These are phyloP conservation scores for human (Homo sapiens) DNA, from an alignment of 2,113 vertebrate species.

Conservation along the genomic window DNA sequence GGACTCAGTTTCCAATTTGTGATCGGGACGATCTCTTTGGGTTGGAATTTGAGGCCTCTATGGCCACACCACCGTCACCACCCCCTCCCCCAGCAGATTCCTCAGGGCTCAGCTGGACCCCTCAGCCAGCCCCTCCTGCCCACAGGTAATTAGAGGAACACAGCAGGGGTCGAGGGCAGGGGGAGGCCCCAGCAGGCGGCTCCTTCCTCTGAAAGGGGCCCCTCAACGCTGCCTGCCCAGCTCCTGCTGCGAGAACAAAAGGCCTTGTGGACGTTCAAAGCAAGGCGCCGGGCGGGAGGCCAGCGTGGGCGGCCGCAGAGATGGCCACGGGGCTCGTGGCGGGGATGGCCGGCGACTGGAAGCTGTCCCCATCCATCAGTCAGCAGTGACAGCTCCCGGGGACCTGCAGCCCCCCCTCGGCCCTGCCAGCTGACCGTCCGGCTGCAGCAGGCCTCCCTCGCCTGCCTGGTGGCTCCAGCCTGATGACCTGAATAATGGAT, in stretches of 20 bases:
- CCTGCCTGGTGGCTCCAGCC: constrained; percentile 77
- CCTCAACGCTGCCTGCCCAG: constrained; percentile 10
- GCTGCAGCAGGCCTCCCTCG: constrained; percentile 81
- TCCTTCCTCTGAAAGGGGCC: constrained; percentile 64
- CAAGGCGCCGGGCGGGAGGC: constrained; percentile 77
- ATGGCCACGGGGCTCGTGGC: constrained; percentile 92
- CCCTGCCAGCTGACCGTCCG: constrained; percentile 91
- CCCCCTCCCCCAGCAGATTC: neutral
- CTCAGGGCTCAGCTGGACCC: neutral
- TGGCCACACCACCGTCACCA: accelerated
- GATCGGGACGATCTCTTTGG: neutral
- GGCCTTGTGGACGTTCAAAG: constrained; percentile 70
- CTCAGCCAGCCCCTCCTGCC: constrained; percentile 26
- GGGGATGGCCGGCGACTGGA: constrained; percentile 84
- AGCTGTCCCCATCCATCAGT: constrained; percentile 96
- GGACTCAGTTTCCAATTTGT: neutral
- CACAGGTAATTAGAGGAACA: constrained; percentile 65
- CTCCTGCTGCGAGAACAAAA: constrained; percentile 67
- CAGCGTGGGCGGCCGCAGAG: constrained; percentile 85
- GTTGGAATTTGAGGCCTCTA: neutral
- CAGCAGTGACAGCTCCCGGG: constrained; percentile 93
- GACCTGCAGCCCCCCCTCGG: constrained; percentile 83
- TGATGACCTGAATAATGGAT: constrained; percentile 92
- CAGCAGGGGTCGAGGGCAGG: constrained; percentile 39
- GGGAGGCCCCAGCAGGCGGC: constrained; percentile 48